Conservation (phyloP, 2,888 invertebrate genomes). For the Autographa gamma region DNA sequence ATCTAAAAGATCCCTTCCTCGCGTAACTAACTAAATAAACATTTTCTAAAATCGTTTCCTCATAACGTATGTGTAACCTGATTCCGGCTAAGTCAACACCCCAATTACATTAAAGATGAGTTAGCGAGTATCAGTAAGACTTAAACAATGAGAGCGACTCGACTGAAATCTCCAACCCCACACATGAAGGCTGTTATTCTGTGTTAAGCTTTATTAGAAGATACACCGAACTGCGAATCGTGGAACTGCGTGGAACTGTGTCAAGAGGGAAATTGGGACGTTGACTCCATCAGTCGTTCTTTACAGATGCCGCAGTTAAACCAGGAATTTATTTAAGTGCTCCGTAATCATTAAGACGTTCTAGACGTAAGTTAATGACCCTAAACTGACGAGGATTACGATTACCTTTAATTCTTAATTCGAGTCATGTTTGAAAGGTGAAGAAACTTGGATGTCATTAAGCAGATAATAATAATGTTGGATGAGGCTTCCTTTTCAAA, state of each 20-base stretch:
- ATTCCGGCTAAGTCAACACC: constrained; percentile 19
- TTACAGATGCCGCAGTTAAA: constrained; percentile 22
- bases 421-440: neutral
- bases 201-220: constrained; percentile 41
- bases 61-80: neutral
- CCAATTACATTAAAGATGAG: constrained; percentile 17
- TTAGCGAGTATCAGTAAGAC: neutral
- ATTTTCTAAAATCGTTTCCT: neutral
- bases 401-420: constrained; percentile 1
- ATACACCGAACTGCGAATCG: constrained; percentile 27
- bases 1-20: neutral
- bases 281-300: constrained; percentile 47
- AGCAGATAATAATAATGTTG: neutral
- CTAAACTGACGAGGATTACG: neutral
- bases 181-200: constrained; percentile 30
- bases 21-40: neutral
- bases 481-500: too few species aligned
- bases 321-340: constrained; percentile 27
- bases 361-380: constrained; percentile 34
- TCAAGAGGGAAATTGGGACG: constrained; percentile 41
- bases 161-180: constrained; percentile 15
- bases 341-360: constrained; percentile 32
- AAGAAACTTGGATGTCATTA: neutral
- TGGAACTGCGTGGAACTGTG: constrained; percentile 44
- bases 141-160: constrained; percentile 22